These are phyloP conservation scores for Sitta europaea DNA, from an alignment of 2,113 vertebrate species.

Conservation along the genomic window DNA sequence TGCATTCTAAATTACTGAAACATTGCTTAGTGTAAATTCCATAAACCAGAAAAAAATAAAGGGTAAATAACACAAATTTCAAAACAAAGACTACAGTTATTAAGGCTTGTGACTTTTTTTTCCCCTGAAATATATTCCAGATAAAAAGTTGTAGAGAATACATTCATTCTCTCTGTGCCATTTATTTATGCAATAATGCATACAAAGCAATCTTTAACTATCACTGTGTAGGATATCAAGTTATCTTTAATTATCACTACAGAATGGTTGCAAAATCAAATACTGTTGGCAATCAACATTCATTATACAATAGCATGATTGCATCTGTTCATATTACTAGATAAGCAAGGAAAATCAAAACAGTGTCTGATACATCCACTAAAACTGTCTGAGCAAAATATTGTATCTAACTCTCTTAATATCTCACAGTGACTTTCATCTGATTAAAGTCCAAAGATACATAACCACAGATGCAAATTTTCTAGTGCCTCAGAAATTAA, in stretches of 20 bases:
- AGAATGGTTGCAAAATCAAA: constrained; percentile 76
- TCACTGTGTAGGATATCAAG: constrained; percentile 66
- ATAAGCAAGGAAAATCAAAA: constrained; percentile 79
- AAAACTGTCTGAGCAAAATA: constrained; percentile 79
- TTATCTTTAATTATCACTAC: constrained; percentile 80
- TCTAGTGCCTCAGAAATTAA: constrained; percentile 73
- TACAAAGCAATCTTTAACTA: constrained; percentile 74
- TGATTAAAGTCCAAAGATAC: constrained; percentile 79
- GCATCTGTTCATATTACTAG: constrained; percentile 80
- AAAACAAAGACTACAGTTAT: not conserved
- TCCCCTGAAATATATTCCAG: not conserved
- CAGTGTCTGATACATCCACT: constrained; percentile 73
- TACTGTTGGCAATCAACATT: constrained; percentile 77
- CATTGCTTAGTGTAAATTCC: not conserved
- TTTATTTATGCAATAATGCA: constrained; percentile 65
- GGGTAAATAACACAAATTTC: not conserved
- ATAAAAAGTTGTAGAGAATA: constrained; percentile 40
- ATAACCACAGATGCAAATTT: constrained; percentile 77
- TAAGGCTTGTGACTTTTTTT: not conserved
- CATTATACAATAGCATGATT: constrained; percentile 78
- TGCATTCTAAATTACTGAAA: not conserved
- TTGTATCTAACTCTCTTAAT: constrained; percentile 76
- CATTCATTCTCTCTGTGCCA: constrained; percentile 19
- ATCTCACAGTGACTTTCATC: constrained; percentile 75
- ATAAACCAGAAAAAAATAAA: not conserved